Base-by-base conservation (phyloP, 2,113 vertebrate species). In the Gasterosteus aculeatus region DNA sequence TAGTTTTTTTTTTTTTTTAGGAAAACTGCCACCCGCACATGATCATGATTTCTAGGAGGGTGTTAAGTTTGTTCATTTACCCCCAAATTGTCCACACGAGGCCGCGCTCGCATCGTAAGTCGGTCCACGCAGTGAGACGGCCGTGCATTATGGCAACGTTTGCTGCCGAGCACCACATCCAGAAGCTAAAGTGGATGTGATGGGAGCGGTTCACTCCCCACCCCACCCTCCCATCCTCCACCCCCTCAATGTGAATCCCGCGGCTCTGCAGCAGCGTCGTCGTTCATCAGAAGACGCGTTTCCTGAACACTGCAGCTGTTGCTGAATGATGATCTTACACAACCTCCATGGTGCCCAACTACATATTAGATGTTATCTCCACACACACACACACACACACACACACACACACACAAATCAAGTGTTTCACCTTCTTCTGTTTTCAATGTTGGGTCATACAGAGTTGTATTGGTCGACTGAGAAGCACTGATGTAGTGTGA, bases 201-300 rank as follows among this genome's bases (percentile, higher is more conserved):
- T 60, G 81, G 87, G 74, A 88, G 88, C 87, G 22, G 76, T 80
- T n/a, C n/a, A n/a, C n/a, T n/a, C n/a, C n/a, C n/a, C n/a, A n/a
- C n/a, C n/a, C n/a, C n/a, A n/a, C n/a, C n/a, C n/a, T n/a, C n/a
- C n/a, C n/a, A n/a, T n/a, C 84, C 80, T 89, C 89, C 92, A 90
- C 91, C 92, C 87, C 82, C 72, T 91, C 86, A 92, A 93, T 92
- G 93, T 95, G 93, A 94, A 93, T 87, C 77, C 76, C 80, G 75
- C 88, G 82, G 83, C 81, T 89, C 81, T 84, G 83, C 88, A 92
- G 90, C 94, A 93, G 94, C 94, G 93, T 95, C 94, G 93, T 94
- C 87, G 92, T 86, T 75, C 72, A 75, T 83, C 77, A 72, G 72
- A 84, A 72, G 71, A 77, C 5, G 47, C 83, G 49, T 80, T 80